These are phyloP conservation scores for Arremon brunneinucha DNA, from an alignment of 2,797 vertebrate genomes.

Conservation along the genomic window DNA sequence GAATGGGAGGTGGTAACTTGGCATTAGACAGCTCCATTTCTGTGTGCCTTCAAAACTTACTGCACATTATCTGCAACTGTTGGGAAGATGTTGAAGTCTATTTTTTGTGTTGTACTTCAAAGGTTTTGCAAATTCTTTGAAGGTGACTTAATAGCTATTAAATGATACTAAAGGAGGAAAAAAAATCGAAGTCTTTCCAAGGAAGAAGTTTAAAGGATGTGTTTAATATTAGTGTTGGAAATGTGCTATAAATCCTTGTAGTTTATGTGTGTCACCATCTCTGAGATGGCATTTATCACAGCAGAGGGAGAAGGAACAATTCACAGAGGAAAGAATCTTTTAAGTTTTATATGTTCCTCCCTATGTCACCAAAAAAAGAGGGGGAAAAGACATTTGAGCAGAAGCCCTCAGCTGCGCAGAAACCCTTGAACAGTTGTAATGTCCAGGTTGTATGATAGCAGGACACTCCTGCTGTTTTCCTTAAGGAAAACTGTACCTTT, in stretches of 20 bases:
- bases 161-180: not conserved
- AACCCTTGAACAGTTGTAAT: not conserved
- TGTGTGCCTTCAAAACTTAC: constrained; percentile 3
- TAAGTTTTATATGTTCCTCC: not conserved
- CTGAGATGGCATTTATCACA: constrained; percentile 5
- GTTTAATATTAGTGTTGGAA: constrained; percentile 55
- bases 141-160: constrained; percentile 48
- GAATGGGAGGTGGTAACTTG: not conserved
- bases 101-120: constrained; percentile 47
- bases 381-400: not conserved
- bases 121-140: constrained; percentile 59
- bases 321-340: not conserved
- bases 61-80: not conserved
- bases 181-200: constrained; percentile 1
- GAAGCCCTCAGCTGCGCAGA: not conserved
- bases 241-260: not conserved
- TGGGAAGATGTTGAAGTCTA: not conserved
- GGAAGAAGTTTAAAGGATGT: constrained; percentile 35
- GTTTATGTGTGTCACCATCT: not conserved
- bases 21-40: not conserved
- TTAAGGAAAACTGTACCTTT: not conserved
- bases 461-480: not conserved
- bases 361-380: not conserved
- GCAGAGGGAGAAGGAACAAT: not conserved
- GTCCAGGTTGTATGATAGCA: not conserved